A percentile compares a stretch with the other conserved stretches of the same genome.
phyloP scores from a whole-genome alignment of 2,797 vertebrate genomes.

The Tokudaia tokunoshimensis region DNA sequence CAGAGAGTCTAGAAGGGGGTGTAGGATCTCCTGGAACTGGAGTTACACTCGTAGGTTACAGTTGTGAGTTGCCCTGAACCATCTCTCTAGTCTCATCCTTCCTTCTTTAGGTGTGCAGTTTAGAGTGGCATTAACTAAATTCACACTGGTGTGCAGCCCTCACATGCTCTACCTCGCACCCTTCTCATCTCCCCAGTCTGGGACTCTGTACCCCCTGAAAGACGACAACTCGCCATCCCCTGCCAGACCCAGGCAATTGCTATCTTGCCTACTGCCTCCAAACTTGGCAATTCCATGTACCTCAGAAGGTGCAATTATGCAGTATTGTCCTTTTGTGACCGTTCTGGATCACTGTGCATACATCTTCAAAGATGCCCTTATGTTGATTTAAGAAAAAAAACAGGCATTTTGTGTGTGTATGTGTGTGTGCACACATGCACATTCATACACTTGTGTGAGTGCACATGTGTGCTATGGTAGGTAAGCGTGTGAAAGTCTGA shows the following conservation, averaged over 20 bases:
- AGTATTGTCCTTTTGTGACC: not conserved
- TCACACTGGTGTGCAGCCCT: not conserved
- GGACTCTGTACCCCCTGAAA: not conserved
- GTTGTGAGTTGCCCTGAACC: not conserved
- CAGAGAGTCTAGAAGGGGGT: not conserved
- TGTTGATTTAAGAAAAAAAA: not conserved
- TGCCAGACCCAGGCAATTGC: not conserved
- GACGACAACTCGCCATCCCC: too few relatives aligned
- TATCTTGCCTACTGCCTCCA: not conserved
- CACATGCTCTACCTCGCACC: not conserved
- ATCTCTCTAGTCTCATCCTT: not conserved
- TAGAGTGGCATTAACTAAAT: not conserved
- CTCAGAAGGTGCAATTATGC: not conserved
- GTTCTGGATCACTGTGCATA: not conserved
- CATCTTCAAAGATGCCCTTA: not conserved
- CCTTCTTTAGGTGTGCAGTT: not conserved
- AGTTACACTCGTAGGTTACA: not conserved
- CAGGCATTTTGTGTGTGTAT: not conserved
- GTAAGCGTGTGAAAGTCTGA: not conserved
- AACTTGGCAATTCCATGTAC: not conserved
- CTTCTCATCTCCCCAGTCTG: not conserved
- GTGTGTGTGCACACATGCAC: fast-evolving
- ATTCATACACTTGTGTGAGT: too few relatives aligned
- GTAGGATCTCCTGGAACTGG: not conserved
- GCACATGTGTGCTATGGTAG: too few relatives aligned